Base-by-base conservation (phyloP, 2,113 vertebrate species). In the Melozone crissalis region DNA sequence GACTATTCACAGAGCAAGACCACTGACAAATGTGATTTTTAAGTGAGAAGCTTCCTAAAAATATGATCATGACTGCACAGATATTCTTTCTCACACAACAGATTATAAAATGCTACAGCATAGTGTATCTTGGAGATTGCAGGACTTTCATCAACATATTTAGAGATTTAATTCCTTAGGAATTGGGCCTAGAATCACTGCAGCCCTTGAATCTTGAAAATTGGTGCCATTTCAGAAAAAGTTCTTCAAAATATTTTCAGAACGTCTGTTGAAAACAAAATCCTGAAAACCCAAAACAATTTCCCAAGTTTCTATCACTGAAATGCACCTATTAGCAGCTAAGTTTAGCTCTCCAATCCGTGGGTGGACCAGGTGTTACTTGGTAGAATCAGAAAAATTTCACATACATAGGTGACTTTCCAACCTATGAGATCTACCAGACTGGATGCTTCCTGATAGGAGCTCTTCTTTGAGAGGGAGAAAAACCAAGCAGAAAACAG, bases 371-470 rank as follows among this genome's bases (percentile, higher is more conserved):
- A 2, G 4, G 5, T 30, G 11, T 14, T 57, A 52, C 11, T 67
- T 14, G 16, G 21, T 2, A 74, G 39, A 19, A 71, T 0, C 7
- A 63, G 14, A 61, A 72, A 47, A 72, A 51, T 4, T 4, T 55
- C 7, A 10, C 1, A 0, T 47, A 10, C 0, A 6, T 61, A 39
- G 4, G 3, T 20, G 59, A 44, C 3, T 41, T 67, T 51, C 7
- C 13, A 59, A 19, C 3, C 4, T 11, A 7, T 7, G 47, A 47
- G 2, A 1, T 12, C 10, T 33, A 2, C 16, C 10, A 51, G 19
- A 71, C 2, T n/a, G 16, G 6, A 74, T 63, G 20, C 1, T 24
- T 61, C 9, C 14, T 43, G 2, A 68, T 13, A 0, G 1, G 17
- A 26, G 28, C 0, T 57, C 4, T 46, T 58, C 5, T 75, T 33